These are phyloP conservation scores for Latrodectus elegans DNA, from an alignment of 2,888 invertebrate species.

Conservation along the genomic window DNA sequence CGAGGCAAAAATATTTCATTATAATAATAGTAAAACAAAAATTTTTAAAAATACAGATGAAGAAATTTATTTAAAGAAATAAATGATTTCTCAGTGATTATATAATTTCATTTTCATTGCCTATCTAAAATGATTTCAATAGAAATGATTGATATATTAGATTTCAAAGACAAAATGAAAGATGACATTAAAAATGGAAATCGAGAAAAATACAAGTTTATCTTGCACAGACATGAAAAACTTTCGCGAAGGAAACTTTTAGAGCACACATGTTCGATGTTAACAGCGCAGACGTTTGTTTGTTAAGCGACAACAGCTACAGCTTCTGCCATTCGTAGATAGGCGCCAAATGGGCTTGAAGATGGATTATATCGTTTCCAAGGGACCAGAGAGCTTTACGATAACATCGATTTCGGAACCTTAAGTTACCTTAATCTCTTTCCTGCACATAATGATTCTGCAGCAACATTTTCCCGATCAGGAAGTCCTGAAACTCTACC, in stretches of 20 bases:
- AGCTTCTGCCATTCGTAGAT: slow-evolving; percentile 37
- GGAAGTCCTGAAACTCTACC: background rate
- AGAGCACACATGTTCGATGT: background rate
- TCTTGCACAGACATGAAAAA: background rate
- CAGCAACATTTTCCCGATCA: background rate
- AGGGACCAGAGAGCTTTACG: slow-evolving; percentile 12
- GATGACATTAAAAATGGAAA: background rate
- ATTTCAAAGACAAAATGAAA: background rate
- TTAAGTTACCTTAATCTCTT: slow-evolving; percentile 40
- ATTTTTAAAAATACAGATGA: no score
- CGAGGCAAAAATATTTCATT: no score
- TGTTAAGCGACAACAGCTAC: background rate
- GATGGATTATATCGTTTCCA: slow-evolving; percentile 49
- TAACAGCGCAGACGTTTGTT: background rate
- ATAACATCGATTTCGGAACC: slow-evolving; percentile 48
- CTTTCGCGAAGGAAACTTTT: background rate
- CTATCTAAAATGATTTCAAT: no score
- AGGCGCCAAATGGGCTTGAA: slow-evolving; percentile 54
- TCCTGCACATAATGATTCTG: slow-evolving; percentile 9
- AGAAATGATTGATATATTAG: no score
- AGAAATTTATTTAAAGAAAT: no score
- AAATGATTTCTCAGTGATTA: no score
- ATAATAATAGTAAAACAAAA: no score
- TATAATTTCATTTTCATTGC: no score
- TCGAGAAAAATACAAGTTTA: background rate